Base-by-base conservation (phyloP, 2,113 vertebrate genomes). In the Chaetorhynchus papuensis region DNA sequence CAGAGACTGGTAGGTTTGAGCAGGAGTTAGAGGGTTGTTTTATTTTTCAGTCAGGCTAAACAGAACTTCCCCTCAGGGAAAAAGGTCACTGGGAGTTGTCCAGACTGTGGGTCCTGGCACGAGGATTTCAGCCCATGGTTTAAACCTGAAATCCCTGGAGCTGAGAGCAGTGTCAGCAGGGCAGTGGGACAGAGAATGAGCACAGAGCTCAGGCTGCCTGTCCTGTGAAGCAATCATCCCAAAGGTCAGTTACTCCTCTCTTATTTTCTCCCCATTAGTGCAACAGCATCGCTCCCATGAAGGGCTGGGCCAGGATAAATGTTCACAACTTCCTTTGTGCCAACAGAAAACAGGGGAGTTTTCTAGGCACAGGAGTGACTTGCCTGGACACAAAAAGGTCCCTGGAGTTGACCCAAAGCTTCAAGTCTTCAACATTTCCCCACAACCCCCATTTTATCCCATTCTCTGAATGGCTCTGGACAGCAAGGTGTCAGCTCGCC, bases 31-130 rank as follows among this genome's bases (percentile, higher is more conserved):
- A 85, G 30, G 19, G 4, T 17, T 44, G 47, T 42, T 35, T 56
- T 42, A 56, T 54, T 88, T 94, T 90, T 37, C 2, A 78, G 33
- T 63, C 60, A 59, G 50, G 83, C 68, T 92, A 63, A 93, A 94
- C 44, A 88, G 35, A 93, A 61, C 35, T 83, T 86, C 22, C 20
- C 44, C 52, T 83, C 31, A 31, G 60, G 81, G 47, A 60, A 89
- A 72, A 83, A 70, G 72, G 83, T 59, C 64, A 18, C 31, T 81
- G 68, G 2, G 41, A 83, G 39, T 7, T 83, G 71, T 47, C 76
- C 83, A 90, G 80, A 74, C 30, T 50, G 85, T 9, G 71, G 79
- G 88, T 61, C 54, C 42, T 59, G 72, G 63, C 63, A 77, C 2
- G 1, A 47, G 9, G 49, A 60, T 21, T 68, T 52, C 14, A 89